These are phyloP conservation scores for Erythrocercus mccallii DNA, from an alignment of 2,113 vertebrate species.

Conservation along the genomic window DNA sequence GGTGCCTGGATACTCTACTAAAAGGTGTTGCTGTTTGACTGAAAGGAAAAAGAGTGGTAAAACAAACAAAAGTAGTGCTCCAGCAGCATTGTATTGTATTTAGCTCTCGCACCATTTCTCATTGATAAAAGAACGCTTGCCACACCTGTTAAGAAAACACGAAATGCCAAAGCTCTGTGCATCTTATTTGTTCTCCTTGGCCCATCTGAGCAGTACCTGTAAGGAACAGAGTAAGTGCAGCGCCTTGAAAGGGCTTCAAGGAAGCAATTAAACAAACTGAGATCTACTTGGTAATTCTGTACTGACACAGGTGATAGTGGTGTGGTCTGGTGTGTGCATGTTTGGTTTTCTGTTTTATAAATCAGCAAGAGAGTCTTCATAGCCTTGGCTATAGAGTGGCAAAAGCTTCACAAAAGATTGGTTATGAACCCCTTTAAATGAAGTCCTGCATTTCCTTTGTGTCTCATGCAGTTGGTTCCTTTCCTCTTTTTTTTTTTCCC, in stretches of 20 bases:
- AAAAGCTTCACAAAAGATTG: background rate
- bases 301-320: background rate
- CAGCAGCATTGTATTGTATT: background rate
- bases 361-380: background rate
- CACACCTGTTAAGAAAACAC: background rate
- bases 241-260: background rate
- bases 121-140: background rate
- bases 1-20: background rate
- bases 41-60: background rate
- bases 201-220: background rate
- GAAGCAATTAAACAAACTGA: background rate
- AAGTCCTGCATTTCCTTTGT: background rate
- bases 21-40: background rate
- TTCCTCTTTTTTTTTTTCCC: fast-evolving
- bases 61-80: background rate
- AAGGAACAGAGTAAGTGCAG: background rate
- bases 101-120: background rate
- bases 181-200: background rate
- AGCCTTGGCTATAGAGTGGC: background rate
- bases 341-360: background rate
- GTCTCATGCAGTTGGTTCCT: background rate
- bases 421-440: background rate
- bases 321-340: background rate
- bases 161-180: background rate
- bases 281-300: background rate